Base-by-base conservation (phyloP, 2,888 invertebrate genomes). In the Temnothorax ravouxi region DNA sequence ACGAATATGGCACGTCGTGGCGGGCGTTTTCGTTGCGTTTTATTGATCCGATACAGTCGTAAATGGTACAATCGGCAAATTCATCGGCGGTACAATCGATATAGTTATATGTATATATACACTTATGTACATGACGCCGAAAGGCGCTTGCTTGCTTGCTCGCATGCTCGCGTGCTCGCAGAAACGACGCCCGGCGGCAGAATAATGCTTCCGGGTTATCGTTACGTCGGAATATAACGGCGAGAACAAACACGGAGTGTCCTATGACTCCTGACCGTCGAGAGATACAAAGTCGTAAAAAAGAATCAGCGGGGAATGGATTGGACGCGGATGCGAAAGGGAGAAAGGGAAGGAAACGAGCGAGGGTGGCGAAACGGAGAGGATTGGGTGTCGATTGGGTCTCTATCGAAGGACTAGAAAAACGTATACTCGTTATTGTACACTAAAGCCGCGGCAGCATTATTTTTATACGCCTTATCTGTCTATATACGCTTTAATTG, bases 21-120 rank as follows among this genome's bases (percentile, higher is more conserved):
- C 56, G 54, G 62, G 41, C 83, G 71, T 84, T 88, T 89, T 82
- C 81, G 84, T 86, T 87, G 87, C 85, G 80, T 88, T 92, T 94
- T 94, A 94, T 94, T 94, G 93, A 92, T 94, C 92, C 91, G 90
- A 92, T 94, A 94, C 91, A 94, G 88, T 93, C 74, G 88, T 93
- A 91, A 92, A 93, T 92, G 91, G 88, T 94, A 94, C 92, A 93
- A 87, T 93, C 92, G 93, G 92, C 92, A 93, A 92, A 92, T 93
- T 92, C 87, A 91, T 93, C 92, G 92, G 92, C 92, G 88, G 87
- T 92, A 92, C 91, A 92, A 91, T 93, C 87, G 88, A 89, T 88
- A 90, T 90, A 89, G 54, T 69, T 34, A 79, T 80, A 71, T 72
- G 21, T 86, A 85, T 94, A 94, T 93, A 84, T 94, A 94, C 94